Evolutionary conservation across 2,888 invertebrate genomes (phyloP), one percentile per base, ranked within the genome.

Genomic region (Hyposoter didymator): DNA sequence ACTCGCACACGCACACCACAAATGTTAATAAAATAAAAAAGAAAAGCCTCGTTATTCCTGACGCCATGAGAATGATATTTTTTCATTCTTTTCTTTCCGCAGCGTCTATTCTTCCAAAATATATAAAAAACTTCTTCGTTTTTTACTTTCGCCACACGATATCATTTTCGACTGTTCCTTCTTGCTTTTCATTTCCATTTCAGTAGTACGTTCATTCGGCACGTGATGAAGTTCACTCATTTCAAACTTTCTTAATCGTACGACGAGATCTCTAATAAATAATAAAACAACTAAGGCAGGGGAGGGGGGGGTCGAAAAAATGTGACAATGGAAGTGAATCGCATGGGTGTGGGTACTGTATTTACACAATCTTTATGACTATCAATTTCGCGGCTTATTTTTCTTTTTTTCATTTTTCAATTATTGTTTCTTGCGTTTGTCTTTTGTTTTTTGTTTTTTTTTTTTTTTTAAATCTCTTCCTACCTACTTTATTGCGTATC

Each of bases 281-380:
- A n/a, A 35, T 22, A 74, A 67, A 70, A 47, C 47, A 47, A 47
- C 67, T 55, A 32, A n/a, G 55, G 32, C 39, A 47, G 55, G 28
- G 28, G 28, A 28, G 6, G 28, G 28, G 12, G 59, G 10, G 55
- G 59, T 59, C 28, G 55, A 59, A 52, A 62, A 88, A 89, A 87
- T 86, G 89, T 92, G 91, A 91, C 90, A 90, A 91, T 87, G 90
- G 90, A 91, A 90, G 89, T 59, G 49, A 86, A 88, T 89, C 88
- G 89, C 89, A 89, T 86, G 82, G 43, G 66, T 59, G 49, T 47
- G 35, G 73, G 28, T 62, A 28, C 12, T 84, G 73, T 84, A 84
- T 81, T 78, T 86, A 86, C 85, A 86, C 79, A 81, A 78, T 78
- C 81, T 62, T 52, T 22, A 82, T 64, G 73, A 81, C 70, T 35